Evolutionary conservation across 2,113 vertebrate species (phyloP).

Genomic region (Furnarius figulus): DNA sequence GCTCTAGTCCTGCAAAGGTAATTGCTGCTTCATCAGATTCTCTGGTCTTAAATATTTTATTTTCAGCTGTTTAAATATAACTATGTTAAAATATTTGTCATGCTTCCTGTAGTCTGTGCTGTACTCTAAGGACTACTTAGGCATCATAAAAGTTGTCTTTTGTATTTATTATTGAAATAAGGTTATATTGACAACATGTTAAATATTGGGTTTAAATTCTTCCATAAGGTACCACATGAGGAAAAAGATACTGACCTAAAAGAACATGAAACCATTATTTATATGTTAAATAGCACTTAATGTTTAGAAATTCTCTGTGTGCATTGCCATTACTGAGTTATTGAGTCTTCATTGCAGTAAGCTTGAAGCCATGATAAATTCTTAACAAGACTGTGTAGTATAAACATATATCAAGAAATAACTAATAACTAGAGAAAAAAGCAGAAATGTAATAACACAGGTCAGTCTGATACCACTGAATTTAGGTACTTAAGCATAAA

Average conservation of each 20-base stretch:
- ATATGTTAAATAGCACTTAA: neutral
- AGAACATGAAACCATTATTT: neutral
- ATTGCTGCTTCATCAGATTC: neutral
- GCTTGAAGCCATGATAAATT: neutral
- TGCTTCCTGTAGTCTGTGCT: neutral
- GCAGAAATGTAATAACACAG: neutral
- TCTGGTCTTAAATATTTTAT: neutral
- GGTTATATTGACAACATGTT: neutral
- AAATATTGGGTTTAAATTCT: neutral
- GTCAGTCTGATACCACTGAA: neutral
- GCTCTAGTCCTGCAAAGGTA: neutral
- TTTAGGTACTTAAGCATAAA: neutral
- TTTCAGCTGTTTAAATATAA: neutral
- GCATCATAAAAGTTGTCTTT: neutral
- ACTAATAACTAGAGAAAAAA: neutral
- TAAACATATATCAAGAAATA: neutral
- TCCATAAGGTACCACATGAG: neutral
- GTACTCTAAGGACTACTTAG: neutral
- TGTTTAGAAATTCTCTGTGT: neutral
- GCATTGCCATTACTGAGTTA: neutral
- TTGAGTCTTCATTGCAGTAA: neutral
- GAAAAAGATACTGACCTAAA: neutral
- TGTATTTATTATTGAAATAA: neutral
- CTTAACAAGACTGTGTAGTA: neutral
- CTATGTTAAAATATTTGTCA: neutral